Evolutionary conservation across 2,113 vertebrate species (phyloP).

Genomic region (Dicrurus megarhynchus): DNA sequence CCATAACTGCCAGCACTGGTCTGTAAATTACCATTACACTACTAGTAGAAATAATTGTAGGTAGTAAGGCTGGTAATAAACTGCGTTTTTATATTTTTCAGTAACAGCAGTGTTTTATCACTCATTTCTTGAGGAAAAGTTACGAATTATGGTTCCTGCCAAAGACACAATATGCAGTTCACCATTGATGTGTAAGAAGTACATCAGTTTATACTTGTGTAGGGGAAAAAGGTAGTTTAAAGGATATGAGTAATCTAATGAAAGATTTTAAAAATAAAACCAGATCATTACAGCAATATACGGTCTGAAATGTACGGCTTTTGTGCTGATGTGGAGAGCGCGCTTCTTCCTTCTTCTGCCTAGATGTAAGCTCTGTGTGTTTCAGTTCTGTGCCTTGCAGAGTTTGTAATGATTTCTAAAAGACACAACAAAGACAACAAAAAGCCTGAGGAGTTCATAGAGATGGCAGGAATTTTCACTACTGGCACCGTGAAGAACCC

Average conservation of each 20-base stretch:
- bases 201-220: not conserved
- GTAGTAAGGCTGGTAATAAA: not conserved
- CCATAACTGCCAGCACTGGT: not conserved
- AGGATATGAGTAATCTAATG: not conserved
- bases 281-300: not conserved
- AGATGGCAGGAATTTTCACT: not conserved
- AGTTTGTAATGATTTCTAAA: not conserved
- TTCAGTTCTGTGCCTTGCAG: not conserved
- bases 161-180: constrained; percentile 14
- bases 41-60: not conserved
- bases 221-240: not conserved
- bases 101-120: constrained; percentile 1
- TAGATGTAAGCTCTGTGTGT: not conserved
- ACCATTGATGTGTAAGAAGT: not conserved
- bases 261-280: not conserved
- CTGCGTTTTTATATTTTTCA: constrained; percentile 20
- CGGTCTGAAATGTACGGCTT: not conserved
- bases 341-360: not conserved
- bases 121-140: constrained; percentile 21
- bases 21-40: constrained; percentile 33
- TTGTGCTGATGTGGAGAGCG: not conserved
- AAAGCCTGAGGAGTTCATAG: not conserved
- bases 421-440: not conserved
- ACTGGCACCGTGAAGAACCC: not conserved
- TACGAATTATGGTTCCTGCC: not conserved